Conservation (phyloP, 2,888 invertebrate species). For the Marasmarcha lunaedactyla region DNA sequence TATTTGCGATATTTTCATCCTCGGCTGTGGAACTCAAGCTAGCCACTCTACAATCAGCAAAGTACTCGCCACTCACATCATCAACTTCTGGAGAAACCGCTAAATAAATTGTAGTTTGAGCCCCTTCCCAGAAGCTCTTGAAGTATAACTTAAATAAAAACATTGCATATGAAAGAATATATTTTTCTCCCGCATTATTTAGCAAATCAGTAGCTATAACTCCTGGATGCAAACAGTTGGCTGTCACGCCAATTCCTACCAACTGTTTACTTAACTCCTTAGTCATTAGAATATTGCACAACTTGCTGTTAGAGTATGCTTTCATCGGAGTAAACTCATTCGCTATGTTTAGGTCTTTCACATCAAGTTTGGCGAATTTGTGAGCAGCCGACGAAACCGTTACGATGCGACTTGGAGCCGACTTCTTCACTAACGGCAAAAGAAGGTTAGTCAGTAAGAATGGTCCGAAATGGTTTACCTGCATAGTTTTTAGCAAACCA, state of each 20-base stretch:
- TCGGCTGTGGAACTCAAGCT: constrained; percentile 40
- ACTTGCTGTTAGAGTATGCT: constrained; percentile 28
- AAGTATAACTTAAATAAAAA: no score
- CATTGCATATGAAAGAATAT: not conserved
- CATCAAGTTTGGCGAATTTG: constrained; percentile 20
- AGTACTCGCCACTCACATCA: constrained; percentile 68
- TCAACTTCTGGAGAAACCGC: constrained; percentile 50
- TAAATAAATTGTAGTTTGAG: constrained; percentile 59
- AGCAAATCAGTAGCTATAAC: constrained; percentile 80
- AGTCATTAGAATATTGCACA: constrained; percentile 30
- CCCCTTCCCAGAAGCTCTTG: constrained; percentile 19
- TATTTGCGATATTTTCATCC: constrained; percentile 50
- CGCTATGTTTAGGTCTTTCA: constrained; percentile 19
- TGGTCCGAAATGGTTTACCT: constrained; percentile 71
- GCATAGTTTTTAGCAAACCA: constrained; percentile 70
- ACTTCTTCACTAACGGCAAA: constrained; percentile 33
- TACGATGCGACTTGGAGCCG: constrained; percentile 31
- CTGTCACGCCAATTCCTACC: constrained; percentile 66
- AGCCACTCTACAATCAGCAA: constrained; percentile 55
- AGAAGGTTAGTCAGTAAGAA: constrained; percentile 76
- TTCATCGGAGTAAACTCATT: constrained; percentile 1
- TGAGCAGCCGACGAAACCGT: constrained; percentile 32
- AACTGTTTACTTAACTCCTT: constrained; percentile 28
- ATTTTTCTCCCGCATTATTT: constrained; percentile 57
- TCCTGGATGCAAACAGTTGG: constrained; percentile 84